Base-by-base conservation (phyloP, 2,888 invertebrate genomes). In the Disparrhopalites patrizii region DNA sequence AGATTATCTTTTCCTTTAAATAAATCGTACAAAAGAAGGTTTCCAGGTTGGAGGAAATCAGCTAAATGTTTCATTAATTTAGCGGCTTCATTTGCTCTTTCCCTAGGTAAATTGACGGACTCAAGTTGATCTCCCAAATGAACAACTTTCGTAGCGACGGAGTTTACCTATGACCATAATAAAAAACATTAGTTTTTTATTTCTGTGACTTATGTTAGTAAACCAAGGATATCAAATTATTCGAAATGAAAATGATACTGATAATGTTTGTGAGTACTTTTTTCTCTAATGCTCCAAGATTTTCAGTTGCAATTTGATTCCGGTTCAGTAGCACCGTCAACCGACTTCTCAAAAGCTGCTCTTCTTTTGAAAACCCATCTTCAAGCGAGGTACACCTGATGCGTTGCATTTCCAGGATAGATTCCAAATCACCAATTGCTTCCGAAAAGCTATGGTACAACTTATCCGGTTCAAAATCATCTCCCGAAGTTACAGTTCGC, bases 41-140 rank as follows among this genome's bases (percentile, higher is more conserved):
- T 65, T 0, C 92, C 93, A 31, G 91, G 86, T 62, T 88, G 87
- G 3, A 97, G 82, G 79, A 98, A 98, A 77, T 95, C 95, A 2
- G 91, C 88, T 79, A 98, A 91, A 79, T 92, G 89, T 65, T 89
- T 89, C 82, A 99, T 88, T 27, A 99, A 80, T 77, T 91, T 90
- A 76, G 95, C 89, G 0, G 98, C 98, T 77, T 99, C 98, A 0
- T 93, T 93, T 0, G 96, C 94, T 66, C 98, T 83, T 18, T 95
- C 90, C 65, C 99, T 82, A 0, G 98, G 98, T 0, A 91, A 93
- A 78, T 97, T 91, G 0, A 98, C 94, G 71, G 93, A 95, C 76
- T 99, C 98, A 51, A 99, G 82, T 78, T 99, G 98, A 80, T 98
- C 98, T 0, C 98, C 99, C n/a, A 99, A 85, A 80, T 98, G 97